Percentiles rank a stretch among this genome's conserved stretches.
Evolutionary conservation across 2,797 vertebrate species (phyloP).

Genomic region (Psittacula echo): DNA sequence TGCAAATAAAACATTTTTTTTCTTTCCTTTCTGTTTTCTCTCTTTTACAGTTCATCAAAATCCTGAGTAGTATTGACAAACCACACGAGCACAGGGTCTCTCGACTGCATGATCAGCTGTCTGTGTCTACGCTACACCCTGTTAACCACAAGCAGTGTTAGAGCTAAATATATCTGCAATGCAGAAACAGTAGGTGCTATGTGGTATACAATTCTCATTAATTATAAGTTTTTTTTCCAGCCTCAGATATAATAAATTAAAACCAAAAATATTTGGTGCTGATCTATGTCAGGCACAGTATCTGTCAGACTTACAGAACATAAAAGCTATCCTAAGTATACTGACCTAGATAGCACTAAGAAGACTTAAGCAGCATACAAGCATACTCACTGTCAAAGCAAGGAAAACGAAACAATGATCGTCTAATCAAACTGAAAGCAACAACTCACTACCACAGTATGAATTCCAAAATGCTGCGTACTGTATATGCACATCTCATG

Average conservation of each 20-base stretch:
- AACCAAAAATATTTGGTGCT: slow-evolving; percentile 28
- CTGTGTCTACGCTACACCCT: slow-evolving; percentile 80
- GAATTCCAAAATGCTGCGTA: slow-evolving; percentile 68
- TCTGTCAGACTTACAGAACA: slow-evolving; percentile 51
- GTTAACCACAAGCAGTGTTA: slow-evolving; percentile 81
- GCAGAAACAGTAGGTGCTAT: slow-evolving; percentile 76
- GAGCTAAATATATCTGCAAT: slow-evolving; percentile 83
- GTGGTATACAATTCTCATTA: slow-evolving; percentile 65
- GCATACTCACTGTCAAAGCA: slow-evolving; percentile 63
- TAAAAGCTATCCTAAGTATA: slow-evolving; percentile 73
- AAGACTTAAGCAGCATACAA: slow-evolving; percentile 70
- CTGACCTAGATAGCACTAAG: slow-evolving; percentile 82
- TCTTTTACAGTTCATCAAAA: slow-evolving; percentile 69
- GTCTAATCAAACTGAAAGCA: slow-evolving; percentile 73
- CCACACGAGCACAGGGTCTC: slow-evolving; percentile 70
- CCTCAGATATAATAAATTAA: slow-evolving; percentile 65
- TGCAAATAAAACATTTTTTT: slow-evolving; percentile 38
- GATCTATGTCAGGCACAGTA: slow-evolving; percentile 35
- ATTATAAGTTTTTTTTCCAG: slow-evolving; percentile 73
- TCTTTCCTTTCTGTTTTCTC: slow-evolving; percentile 33
- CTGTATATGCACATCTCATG: slow-evolving; percentile 61
- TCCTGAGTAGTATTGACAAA: slow-evolving; percentile 77
- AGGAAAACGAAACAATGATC: slow-evolving; percentile 68
- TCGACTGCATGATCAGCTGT: slow-evolving; percentile 82
- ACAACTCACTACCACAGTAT: slow-evolving; percentile 43